These are phyloP conservation scores for Leptinotarsa tumamoca DNA, from an alignment of 2,888 invertebrate species.

Conservation along the genomic window DNA sequence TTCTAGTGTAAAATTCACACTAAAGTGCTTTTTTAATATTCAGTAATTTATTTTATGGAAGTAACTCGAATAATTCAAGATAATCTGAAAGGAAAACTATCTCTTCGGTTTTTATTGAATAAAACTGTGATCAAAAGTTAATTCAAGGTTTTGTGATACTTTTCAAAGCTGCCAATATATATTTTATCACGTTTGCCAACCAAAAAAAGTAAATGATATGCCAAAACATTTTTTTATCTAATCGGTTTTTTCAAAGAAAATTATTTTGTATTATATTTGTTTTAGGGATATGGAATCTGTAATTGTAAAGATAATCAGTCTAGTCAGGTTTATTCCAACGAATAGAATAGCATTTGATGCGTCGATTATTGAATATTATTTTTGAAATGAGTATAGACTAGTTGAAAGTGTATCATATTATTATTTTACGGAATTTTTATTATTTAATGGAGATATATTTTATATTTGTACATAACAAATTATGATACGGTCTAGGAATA, in stretches of 20 bases:
- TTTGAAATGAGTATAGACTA: constrained; percentile 56
- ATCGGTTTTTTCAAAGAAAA: not conserved
- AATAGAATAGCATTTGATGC: constrained; percentile 52
- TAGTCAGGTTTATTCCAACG: constrained; percentile 64
- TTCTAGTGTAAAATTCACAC: too few species aligned
- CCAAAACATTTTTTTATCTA: too few species aligned
- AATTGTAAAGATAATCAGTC: constrained; percentile 47
- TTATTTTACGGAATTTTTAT: constrained; percentile 36
- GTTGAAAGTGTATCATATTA: constrained; percentile 53
- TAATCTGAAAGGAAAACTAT: too few species aligned
- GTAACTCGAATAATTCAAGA: too few species aligned
- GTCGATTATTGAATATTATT: constrained; percentile 33
- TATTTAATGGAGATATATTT: constrained; percentile 48
- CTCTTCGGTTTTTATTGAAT: too few species aligned
- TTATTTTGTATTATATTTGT: constrained; percentile 5
- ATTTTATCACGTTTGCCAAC: not conserved
- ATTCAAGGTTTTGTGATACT: constrained; percentile 14
- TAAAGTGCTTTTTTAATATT: too few species aligned
- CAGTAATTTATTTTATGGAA: too few species aligned
- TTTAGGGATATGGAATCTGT: constrained; percentile 20
- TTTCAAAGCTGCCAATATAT: not conserved
- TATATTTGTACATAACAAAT: constrained; percentile 61
- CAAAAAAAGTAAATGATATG: not conserved
- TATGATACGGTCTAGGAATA: constrained; percentile 67
- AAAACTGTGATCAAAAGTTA: not conserved